phyloP scores from a whole-genome alignment of 2,888 invertebrate genomes.

The Sarcophaga carnaria region DNA sequence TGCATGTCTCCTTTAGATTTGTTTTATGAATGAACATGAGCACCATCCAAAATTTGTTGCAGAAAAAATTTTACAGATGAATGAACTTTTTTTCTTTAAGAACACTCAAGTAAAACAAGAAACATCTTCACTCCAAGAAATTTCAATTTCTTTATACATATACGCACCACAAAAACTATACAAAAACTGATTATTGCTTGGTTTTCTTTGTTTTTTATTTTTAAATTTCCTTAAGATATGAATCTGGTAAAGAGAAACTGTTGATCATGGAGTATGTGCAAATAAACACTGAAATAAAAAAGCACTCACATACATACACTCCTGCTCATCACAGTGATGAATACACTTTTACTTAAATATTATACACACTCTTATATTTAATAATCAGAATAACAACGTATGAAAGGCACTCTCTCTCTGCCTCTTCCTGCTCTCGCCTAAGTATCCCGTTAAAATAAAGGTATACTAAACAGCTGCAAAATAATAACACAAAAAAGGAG shows the following conservation, averaged over 20 bases:
- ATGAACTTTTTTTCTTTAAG: conserved; percentile 44
- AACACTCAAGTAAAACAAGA: neutral
- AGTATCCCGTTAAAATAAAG: neutral
- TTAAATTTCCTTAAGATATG: conserved; percentile 55
- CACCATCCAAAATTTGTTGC: conserved; percentile 22
- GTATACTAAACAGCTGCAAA: neutral
- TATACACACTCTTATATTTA: neutral
- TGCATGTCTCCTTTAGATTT: conserved; percentile 16
- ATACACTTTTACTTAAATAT: neutral
- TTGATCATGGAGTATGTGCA: conserved; percentile 29
- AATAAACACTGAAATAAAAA: neutral
- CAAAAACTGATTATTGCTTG: neutral
- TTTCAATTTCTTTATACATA: neutral
- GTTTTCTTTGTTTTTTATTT: neutral
- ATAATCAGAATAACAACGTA: neutral
- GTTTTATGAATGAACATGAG: conserved; percentile 53
- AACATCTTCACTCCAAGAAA: neutral
- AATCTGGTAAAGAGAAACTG: conserved; percentile 51
- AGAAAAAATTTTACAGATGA: conserved; percentile 53
- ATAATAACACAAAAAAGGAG: neutral
- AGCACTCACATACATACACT: neutral
- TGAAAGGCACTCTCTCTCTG: neutral
- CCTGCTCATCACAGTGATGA: neutral
- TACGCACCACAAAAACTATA: conserved; percentile 5
- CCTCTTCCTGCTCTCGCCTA: neutral